These are phyloP conservation scores for Teleogryllus oceanicus DNA, from an alignment of 2,888 invertebrate species.

Conservation along the genomic window DNA sequence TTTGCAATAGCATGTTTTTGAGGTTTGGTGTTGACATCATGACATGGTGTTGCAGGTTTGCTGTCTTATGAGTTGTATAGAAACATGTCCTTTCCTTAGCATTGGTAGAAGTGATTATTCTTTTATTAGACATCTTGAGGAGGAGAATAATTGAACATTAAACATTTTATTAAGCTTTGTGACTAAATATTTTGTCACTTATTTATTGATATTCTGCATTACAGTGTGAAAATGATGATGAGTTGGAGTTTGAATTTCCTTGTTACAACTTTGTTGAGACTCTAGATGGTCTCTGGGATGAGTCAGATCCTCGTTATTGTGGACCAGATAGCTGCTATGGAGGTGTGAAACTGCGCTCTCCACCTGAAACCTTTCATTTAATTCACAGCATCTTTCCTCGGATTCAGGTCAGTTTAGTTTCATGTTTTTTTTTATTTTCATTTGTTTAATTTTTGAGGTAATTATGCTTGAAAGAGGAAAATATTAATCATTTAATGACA, in stretches of 20 bases:
- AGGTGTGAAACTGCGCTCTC: conserved; percentile 59
- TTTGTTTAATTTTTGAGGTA: too few species aligned
- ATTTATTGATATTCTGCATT: conserved; percentile 38
- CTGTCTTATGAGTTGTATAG: too few species aligned
- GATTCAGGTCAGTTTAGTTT: conserved; percentile 51
- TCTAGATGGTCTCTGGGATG: conserved; percentile 64
- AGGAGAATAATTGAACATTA: too few species aligned
- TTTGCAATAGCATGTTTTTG: too few species aligned
- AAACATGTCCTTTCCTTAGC: too few species aligned
- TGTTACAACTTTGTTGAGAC: conserved; percentile 65
- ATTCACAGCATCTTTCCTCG: conserved; percentile 67
- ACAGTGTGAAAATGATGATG: conserved; percentile 66
- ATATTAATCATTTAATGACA: neutral
- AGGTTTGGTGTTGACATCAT: too few species aligned
- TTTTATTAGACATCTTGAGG: too few species aligned
- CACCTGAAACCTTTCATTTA: conserved; percentile 57
- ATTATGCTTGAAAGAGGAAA: neutral
- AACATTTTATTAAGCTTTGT: too few species aligned
- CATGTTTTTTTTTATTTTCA: too few species aligned
- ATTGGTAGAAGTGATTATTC: too few species aligned
- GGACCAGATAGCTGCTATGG: conserved; percentile 56
- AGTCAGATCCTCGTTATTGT: conserved; percentile 53
- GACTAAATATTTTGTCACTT: neutral
- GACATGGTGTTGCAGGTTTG: too few species aligned
- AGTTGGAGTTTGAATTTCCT: conserved; percentile 72